Percentiles rank a stretch among this genome's conserved stretches.
phyloP scores from a whole-genome alignment of 2,888 invertebrate genomes.

The Thymelicus acteon region DNA sequence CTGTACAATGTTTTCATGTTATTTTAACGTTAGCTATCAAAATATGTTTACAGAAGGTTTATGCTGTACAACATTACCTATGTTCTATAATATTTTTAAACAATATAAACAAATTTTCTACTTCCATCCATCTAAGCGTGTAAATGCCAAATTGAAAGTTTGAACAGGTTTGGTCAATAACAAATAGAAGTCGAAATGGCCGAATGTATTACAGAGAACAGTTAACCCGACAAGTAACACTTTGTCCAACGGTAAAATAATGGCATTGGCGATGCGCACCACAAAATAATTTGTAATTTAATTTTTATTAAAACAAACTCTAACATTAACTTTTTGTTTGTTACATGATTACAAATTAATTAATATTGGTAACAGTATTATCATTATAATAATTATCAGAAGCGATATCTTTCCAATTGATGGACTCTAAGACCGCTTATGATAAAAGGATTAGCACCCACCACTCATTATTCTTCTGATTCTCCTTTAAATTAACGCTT shows the following conservation, averaged over 20 bases:
- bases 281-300: constrained; percentile 8
- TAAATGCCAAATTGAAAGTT: background rate
- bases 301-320: background rate
- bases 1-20: too few species aligned
- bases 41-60: too few species aligned
- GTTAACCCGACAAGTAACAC: constrained; percentile 34
- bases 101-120: too few species aligned
- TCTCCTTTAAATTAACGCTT: too few species aligned
- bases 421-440: too few species aligned
- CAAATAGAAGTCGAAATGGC: constrained; percentile 24
- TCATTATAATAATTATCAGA: background rate
- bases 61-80: too few species aligned
- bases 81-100: too few species aligned
- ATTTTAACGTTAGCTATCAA: too few species aligned
- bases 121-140: too few species aligned
- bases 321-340: background rate
- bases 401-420: background rate
- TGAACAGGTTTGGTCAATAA: constrained; percentile 22
- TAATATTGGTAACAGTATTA: background rate
- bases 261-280: constrained; percentile 4
- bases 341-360: background rate
- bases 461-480: too few species aligned
- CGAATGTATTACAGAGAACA: constrained; percentile 31
- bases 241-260: constrained; percentile 32
- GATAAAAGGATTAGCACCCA: too few species aligned